Percentiles rank a stretch among this genome's conserved stretches.
Conservation (phyloP, 2,888 invertebrate genomes). For the Spodoptera picta region DNA sequence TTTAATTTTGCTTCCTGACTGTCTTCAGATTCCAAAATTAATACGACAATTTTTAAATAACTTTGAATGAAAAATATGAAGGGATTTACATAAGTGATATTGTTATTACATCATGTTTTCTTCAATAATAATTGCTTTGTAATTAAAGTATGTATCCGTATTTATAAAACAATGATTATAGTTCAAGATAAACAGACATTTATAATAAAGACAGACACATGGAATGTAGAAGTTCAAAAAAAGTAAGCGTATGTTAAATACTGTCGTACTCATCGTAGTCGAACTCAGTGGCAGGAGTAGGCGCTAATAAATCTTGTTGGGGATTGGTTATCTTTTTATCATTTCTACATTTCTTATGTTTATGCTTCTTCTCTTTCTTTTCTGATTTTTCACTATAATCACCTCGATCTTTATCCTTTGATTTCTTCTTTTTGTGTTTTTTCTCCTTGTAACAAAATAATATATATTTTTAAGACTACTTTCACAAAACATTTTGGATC, state of each 20-base stretch:
- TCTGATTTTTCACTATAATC: conserved; percentile 85
- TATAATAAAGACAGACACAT: conserved; percentile 17
- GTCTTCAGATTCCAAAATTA: conserved; percentile 26
- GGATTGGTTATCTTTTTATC: conserved; percentile 82
- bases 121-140: not conserved
- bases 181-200: conserved; percentile 15
- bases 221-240: conserved; percentile 43
- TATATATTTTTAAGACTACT: not conserved
- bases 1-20: conserved; percentile 4
- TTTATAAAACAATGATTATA: conserved; percentile 18
- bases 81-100: no score
- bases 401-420: conserved; percentile 86
- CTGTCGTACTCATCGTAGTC: conserved; percentile 82
- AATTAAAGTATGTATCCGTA: not conserved
- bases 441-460: conserved; percentile 74
- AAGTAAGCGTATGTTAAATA: conserved; percentile 64
- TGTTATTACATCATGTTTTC: not conserved
- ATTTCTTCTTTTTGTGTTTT: conserved; percentile 88
- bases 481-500: no score
- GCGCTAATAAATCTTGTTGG: conserved; percentile 83
- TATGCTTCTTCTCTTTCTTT: conserved; percentile 88
- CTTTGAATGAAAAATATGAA: no score
- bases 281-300: conserved; percentile 62
- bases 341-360: conserved; percentile 85
- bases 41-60: conserved; percentile 4